phyloP scores from a whole-genome alignment of 1,140 invertebrate genomes.

The Heliconius hermathena region DNA sequence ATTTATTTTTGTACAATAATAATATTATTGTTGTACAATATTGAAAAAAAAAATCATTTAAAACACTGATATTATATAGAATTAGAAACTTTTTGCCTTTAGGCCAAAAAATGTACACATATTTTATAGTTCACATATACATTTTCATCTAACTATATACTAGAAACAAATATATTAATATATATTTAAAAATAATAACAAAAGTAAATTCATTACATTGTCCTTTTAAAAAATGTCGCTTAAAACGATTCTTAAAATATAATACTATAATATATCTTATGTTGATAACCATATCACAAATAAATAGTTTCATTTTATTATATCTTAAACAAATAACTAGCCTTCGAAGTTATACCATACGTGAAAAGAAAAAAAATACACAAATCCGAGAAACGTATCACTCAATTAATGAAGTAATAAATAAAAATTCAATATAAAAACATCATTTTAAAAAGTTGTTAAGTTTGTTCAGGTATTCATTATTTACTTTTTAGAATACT shows the following conservation, averaged over 20 bases:
- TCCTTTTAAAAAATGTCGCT: background rate
- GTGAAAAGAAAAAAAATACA: background rate
- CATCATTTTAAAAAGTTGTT: too few relatives aligned
- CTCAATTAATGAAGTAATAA: background rate
- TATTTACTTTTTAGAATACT: too few relatives aligned
- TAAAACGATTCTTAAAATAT: constrained; percentile 7
- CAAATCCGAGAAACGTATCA: background rate
- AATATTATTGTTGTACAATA: background rate
- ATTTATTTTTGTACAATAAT: background rate
- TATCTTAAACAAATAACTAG: constrained; percentile 7
- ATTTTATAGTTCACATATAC: background rate
- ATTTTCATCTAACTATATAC: background rate
- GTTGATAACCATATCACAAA: constrained; percentile 1
- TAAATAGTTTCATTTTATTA: background rate
- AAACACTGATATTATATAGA: background rate
- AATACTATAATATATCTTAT: constrained; percentile 2
- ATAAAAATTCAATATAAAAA: too few relatives aligned
- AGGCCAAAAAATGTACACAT: background rate
- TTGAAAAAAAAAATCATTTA: background rate
- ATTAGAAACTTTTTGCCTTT: background rate
- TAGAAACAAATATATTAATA: background rate
- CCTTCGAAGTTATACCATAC: background rate
- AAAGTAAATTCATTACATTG: background rate
- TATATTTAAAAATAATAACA: background rate
- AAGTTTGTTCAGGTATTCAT: too few relatives aligned